phyloP scores from a whole-genome alignment of 2,888 invertebrate species.

The Tetragnatha montana region DNA sequence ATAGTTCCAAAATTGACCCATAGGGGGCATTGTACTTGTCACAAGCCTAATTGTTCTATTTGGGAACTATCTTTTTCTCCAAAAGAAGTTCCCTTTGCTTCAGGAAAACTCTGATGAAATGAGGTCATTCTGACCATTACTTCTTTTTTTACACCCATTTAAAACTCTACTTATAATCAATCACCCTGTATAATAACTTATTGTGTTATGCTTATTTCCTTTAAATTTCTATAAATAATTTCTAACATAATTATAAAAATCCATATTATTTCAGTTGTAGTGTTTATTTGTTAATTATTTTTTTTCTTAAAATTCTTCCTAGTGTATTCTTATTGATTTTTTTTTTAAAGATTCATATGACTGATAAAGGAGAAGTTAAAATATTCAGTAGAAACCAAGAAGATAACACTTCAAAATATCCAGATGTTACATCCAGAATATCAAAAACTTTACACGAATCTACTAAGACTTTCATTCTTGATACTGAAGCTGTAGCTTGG shows the following conservation, averaged over 20 bases:
- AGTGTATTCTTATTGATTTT: not conserved
- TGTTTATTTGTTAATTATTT: not conserved
- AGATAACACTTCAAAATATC: constrained; percentile 95
- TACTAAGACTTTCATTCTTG: constrained; percentile 90
- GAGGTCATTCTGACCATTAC: too few species aligned
- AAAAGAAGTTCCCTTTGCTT: too few species aligned
- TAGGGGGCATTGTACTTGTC: too few species aligned
- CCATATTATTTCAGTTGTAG: not conserved
- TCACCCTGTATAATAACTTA: too few species aligned
- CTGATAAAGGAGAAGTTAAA: constrained; percentile 82
- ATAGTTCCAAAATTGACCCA: too few species aligned
- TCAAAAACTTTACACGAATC: constrained; percentile 73
- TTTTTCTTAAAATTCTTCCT: not conserved
- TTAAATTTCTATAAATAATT: not conserved
- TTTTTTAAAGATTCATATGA: constrained; percentile 81
- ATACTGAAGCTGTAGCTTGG: constrained; percentile 98
- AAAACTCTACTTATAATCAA: too few species aligned
- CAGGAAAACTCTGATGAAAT: too few species aligned
- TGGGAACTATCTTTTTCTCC: too few species aligned
- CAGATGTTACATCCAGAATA: constrained; percentile 89
- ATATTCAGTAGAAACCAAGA: constrained; percentile 98
- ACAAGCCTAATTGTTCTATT: too few species aligned
- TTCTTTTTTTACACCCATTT: too few species aligned
- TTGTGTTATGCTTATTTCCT: not conserved
- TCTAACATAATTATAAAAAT: not conserved